Conservation (phyloP, 2,888 invertebrate species). For the Drosophila fungiperda region DNA sequence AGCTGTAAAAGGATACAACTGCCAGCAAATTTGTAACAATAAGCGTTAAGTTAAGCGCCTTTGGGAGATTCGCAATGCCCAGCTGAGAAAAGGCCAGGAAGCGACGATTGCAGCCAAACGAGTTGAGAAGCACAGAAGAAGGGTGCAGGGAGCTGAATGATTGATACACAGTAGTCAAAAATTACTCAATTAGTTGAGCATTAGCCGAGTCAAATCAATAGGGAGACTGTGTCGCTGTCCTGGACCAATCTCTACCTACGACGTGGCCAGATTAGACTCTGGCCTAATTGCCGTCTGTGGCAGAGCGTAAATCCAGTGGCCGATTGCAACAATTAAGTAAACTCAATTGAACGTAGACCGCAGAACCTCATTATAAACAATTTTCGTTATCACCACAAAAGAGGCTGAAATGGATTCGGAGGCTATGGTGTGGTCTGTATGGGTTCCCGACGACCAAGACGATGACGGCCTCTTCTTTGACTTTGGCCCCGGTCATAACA, state of each 20-base stretch:
- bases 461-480: constrained; percentile 13
- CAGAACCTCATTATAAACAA: constrained; percentile 78
- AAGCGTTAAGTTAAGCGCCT: constrained; percentile 68
- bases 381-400: constrained; percentile 68
- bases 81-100: constrained; percentile 43
- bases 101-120: constrained; percentile 43
- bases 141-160: constrained; percentile 47
- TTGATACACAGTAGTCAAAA: constrained; percentile 70
- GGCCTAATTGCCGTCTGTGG: constrained; percentile 48
- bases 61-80: constrained; percentile 77
- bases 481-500: constrained; percentile 65
- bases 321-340: constrained; percentile 66
- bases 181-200: constrained; percentile 80
- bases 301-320: constrained; percentile 79
- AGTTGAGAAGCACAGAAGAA: constrained; percentile 33
- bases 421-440: constrained; percentile 50
- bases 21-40: constrained; percentile 77
- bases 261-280: constrained; percentile 17
- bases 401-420: constrained; percentile 64
- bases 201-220: constrained; percentile 56
- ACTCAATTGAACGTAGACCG: constrained; percentile 65
- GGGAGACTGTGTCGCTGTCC: constrained; percentile 17
- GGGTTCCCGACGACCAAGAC: neutral
- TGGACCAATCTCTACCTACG: constrained; percentile 29
- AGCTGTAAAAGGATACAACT: constrained; percentile 58